Base-by-base conservation (phyloP, 1,140 invertebrate species). In the Oppia nitens region DNA sequence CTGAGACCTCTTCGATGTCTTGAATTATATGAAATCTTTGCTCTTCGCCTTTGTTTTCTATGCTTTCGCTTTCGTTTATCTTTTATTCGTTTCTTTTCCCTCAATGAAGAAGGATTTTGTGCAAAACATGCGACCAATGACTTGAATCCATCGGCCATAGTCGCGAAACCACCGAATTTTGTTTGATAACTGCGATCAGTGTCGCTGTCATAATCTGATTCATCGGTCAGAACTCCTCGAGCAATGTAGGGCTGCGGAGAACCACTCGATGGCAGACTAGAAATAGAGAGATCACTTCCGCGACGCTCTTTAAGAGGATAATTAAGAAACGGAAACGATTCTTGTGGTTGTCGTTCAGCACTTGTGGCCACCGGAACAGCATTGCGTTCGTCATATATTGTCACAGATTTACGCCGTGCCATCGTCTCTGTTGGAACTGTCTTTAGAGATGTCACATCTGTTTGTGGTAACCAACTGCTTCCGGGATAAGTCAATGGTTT, bases 201-300 rank as follows among this genome's bases (percentile, higher is more conserved):
- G 21, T 60, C 57, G 4, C n/a, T 32, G 29, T 62, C 60, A 1
- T 55, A 40, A 47, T 62, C 61, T 1, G 61, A 62, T 40, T 62
- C 61, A 49, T 62, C 61, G n/a, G 61, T 62, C 3, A 62, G 28
- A 17, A 60, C 61, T 40, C 59, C 60, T 24, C 61, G 52, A 20
- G 59, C 58, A 53, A 62, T 62, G 24, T 62, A 62, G 4, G 55
- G 52, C 54, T 62, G 57, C 3, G 49, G 49, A 2, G 61, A 62
- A 9, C 60, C 23, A 24, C 60, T 62, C 21, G 61, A 62, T 12
- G 61, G 61, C 24, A 62, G 28, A 57, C 61, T 62, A 14, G 57
- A 62, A 21, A 62, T 60, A 3, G 60, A 62, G 6, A 62, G 23
- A 26, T 62, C 60, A 21, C 28, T 48, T 1, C 53, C 61, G 0